These are phyloP conservation scores for Colletes collaris DNA, from an alignment of 2,888 invertebrate genomes.

Conservation along the genomic window DNA sequence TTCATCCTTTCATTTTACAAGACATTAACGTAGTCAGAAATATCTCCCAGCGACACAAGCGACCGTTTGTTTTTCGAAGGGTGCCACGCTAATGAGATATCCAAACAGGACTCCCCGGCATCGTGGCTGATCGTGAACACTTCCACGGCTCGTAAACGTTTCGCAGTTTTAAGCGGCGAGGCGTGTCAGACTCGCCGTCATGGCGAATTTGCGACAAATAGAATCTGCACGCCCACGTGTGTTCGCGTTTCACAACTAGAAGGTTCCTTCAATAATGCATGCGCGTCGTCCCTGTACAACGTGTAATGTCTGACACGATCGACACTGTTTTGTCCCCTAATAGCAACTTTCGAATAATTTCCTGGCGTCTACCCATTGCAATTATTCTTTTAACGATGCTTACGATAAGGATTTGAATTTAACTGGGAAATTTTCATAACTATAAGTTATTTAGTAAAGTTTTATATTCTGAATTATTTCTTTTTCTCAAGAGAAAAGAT, in stretches of 20 bases:
- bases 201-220: slow-evolving; percentile 47
- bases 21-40: slow-evolving; percentile 17
- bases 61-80: slow-evolving; percentile 47
- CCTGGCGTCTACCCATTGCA: neutral
- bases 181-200: slow-evolving; percentile 48
- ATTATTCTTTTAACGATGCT: slow-evolving; percentile 19
- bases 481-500: no score
- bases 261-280: slow-evolving; percentile 39
- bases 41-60: slow-evolving; percentile 14
- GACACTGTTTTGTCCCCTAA: slow-evolving; percentile 41
- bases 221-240: slow-evolving; percentile 11
- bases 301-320: slow-evolving; percentile 13
- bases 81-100: slow-evolving; percentile 62
- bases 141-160: slow-evolving; percentile 56
- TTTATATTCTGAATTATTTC: no score
- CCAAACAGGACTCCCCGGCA: slow-evolving; percentile 37
- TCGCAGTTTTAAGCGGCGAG: slow-evolving; percentile 51
- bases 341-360: slow-evolving; percentile 24
- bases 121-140: slow-evolving; percentile 43
- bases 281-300: slow-evolving; percentile 18
- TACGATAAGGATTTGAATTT: no score
- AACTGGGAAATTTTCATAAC: no score
- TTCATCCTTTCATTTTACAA: slow-evolving; percentile 18
- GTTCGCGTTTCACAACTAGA: slow-evolving; percentile 26
- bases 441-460: no score